Base-by-base conservation (phyloP, 2,888 invertebrate species). In the Neoaliturus tenellus region DNA sequence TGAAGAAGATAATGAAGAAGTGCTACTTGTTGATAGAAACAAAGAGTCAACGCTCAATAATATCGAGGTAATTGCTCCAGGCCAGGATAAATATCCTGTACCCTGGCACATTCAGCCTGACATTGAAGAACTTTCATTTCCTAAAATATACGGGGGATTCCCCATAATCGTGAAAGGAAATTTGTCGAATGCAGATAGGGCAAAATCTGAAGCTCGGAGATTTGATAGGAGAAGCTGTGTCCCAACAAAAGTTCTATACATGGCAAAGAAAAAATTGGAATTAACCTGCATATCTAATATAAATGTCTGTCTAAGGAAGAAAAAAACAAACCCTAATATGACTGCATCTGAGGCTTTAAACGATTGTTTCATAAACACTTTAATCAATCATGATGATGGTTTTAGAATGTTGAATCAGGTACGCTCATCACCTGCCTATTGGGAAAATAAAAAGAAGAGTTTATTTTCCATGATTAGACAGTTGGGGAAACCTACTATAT, bases 101-200 rank as follows among this genome's bases (percentile, higher is more conserved):
- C 85, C 88, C 2, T 86, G 88, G 85, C 85, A 88, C 39, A 81
- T 85, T 39, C 85, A 87, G 28, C 83, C 85, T 14, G 81, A 88
- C 81, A 84, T 87, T 8, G 88, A 89, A 44, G 86, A 88, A 84
- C 78, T 88, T 62, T 85, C 87, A 73, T 88, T 88, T 58, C 88
- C 87, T 31, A 88, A 83, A 83, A 87, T 88, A 55, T 88, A 86
- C 82, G 85, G 23, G 2, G 51, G 51, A 6, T 51, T 51, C 51
- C 51, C 51, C 14, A 51, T 51, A 4, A 14, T 23, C 14, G 4
- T 86, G 83, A 51, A 83, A 41, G 33, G 28, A 81, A 58, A 62
- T 62, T 25, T 85, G 81, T 28, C 69, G 69, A 20, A 55, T 80
- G 10, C 67, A 12, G 67, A 67, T 14, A 8, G 67, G 23, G 69